phyloP scores from a whole-genome alignment of 2,113 vertebrate genomes.

The Nesogale talazaci region DNA sequence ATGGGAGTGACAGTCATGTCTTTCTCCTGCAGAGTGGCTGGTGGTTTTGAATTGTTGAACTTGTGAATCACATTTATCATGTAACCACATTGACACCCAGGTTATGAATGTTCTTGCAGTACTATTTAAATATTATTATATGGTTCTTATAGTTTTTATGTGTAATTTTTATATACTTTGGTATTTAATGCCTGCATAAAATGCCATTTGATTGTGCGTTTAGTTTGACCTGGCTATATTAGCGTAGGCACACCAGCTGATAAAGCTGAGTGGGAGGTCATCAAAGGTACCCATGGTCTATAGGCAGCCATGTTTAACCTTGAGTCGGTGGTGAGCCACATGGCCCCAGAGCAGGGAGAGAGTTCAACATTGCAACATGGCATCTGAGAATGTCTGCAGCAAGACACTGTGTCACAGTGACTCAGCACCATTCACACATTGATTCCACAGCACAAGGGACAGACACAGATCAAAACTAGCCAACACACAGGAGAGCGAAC shows the following conservation, averaged over 20 bases:
- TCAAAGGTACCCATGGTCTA: neutral
- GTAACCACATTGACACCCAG: neutral
- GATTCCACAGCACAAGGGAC: neutral
- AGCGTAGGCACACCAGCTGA: neutral
- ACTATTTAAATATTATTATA: neutral
- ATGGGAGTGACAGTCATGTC: too few species aligned
- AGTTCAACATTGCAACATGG: neutral
- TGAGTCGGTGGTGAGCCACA: constrained; percentile 14
- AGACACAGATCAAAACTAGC: neutral
- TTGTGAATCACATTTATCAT: too few species aligned
- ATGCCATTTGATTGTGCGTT: neutral
- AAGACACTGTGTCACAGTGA: constrained; percentile 37
- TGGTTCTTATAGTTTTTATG: neutral
- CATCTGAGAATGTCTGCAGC: neutral
- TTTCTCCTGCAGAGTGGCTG: too few species aligned
- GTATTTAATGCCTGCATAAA: neutral
- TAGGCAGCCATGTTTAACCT: neutral
- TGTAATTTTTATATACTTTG: neutral
- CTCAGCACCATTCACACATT: constrained; percentile 37
- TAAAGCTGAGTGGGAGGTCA: neutral
- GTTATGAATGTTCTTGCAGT: neutral
- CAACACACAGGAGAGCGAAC: neutral
- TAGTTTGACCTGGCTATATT: neutral
- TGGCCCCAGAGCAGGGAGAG: neutral
- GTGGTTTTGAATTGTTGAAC: too few species aligned